Evolutionary conservation across 2,888 invertebrate genomes (phyloP).

Genomic region (Drosophila quinaria): DNA sequence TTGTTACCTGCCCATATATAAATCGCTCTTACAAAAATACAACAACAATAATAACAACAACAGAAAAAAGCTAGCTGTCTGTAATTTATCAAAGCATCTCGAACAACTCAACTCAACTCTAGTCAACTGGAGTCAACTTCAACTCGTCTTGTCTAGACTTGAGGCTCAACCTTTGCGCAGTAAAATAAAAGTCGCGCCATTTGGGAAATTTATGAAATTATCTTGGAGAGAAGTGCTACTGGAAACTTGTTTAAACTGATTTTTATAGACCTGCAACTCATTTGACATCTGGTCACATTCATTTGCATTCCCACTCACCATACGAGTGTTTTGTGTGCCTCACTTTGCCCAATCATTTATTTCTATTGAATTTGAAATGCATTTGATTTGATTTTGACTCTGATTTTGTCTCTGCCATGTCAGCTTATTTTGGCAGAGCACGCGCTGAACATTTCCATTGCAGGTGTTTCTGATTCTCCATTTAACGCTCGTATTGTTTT

Average conservation of each 20-base stretch:
- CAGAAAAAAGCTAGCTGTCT: constrained; percentile 47
- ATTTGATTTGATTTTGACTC: constrained; percentile 14
- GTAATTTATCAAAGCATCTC: constrained; percentile 72
- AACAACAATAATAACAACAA: constrained; percentile 14
- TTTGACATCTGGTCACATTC: constrained; percentile 40
- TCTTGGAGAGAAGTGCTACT: constrained; percentile 64
- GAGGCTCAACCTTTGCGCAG: constrained; percentile 18
- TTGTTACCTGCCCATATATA: constrained; percentile 61
- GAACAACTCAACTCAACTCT: constrained; percentile 49
- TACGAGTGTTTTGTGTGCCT: not conserved
- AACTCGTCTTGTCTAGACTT: constrained; percentile 36
- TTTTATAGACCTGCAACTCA: constrained; percentile 36
- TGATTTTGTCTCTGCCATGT: constrained; percentile 2
- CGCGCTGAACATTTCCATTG: constrained; percentile 58
- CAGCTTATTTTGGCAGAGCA: constrained; percentile 48
- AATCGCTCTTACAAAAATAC: constrained; percentile 42
- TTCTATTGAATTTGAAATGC: constrained; percentile 34
- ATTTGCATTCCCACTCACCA: constrained; percentile 29
- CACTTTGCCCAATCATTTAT: constrained; percentile 23
- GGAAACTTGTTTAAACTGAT: constrained; percentile 62
- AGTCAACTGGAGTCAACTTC: constrained; percentile 5
- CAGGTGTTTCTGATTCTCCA: constrained; percentile 61
- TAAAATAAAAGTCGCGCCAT: constrained; percentile 42
- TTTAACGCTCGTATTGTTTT: constrained; percentile 13
- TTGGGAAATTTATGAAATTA: constrained; percentile 61